Evolutionary conservation across 2,888 invertebrate species (phyloP), one percentile per base, ranked within the genome.

Genomic region (Ctenicera cuprea): DNA sequence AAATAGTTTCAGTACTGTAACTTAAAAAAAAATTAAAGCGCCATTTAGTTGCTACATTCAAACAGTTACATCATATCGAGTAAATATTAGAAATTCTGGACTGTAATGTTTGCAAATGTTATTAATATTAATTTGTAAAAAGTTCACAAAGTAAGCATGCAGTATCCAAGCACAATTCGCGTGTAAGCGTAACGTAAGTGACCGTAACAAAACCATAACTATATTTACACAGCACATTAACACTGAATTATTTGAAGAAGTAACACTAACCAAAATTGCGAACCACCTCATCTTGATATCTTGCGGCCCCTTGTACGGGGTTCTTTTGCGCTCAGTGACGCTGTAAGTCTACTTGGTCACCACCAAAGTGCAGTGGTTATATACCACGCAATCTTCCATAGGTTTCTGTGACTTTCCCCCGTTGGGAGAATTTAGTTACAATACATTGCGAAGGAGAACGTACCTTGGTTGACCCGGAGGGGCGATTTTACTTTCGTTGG

Each of bases 241-340:
- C 70, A 62, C 70, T 57, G 26, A 64, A 48, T 20, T 59, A 62
- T 26, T 26, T 26, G 5, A 26, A 38, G 14, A 20, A 76, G 70
- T 71, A 71, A 68, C 84, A 87, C 87, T 87, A 85, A 87, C 87
- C 87, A 87, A 81, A 76, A 87, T 82, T 82, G 85, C 82, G 80
- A 85, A 83, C 83, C 86, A 86, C 86, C 84, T 87, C 87, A 87
- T 87, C 77, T 81, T 85, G 80, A 77, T 74, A 72, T 71, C 70
- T 77, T 65, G 78, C 72, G 77, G 80, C 79, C 81, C 81, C 77
- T 41, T 30, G 68, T 61, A 66, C 79, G 83, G 83, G 81, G 75
- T 78, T 76, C 74, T 78, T 74, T 78, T 79, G 81, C 83, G 83
- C 78, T 79, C 79, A 72, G 69, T 69, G 82, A 85, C 84, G 85